phyloP scores from a whole-genome alignment of 2,113 vertebrate genomes.

The Pholis gunnellus region DNA sequence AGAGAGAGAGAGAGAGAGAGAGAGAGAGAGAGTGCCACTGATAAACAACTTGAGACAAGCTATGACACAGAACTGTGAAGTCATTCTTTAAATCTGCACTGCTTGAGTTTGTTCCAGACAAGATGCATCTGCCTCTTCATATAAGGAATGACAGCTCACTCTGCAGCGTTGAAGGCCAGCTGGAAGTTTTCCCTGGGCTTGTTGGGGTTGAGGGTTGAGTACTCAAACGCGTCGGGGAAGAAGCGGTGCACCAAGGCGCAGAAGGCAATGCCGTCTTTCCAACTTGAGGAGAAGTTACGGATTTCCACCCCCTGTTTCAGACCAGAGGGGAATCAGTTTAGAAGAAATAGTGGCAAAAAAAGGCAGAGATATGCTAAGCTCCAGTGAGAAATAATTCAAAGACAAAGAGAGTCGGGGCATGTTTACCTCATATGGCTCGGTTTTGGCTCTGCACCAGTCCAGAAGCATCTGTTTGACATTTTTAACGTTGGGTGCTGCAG shows the following conservation, averaged over 20 bases:
- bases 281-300: constrained; percentile 98
- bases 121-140: constrained; percentile 23
- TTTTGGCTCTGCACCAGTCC: constrained; percentile 98
- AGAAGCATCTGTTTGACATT: constrained; percentile 99
- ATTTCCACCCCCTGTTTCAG: constrained; percentile 90
- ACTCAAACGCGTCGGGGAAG: constrained; percentile 96
- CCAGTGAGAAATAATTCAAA: constrained; percentile 37
- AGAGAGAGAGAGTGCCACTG: constrained; percentile 19
- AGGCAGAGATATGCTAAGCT: constrained; percentile 47
- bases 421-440: constrained; percentile 94
- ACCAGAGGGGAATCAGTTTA: background rate
- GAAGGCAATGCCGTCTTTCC: constrained; percentile 98
- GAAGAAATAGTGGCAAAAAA: background rate
- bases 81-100: constrained; percentile 15
- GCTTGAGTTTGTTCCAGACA: background rate
- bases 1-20: constrained; percentile 27
- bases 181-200: constrained; percentile 95
- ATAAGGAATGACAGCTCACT: constrained; percentile 85
- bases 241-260: constrained; percentile 97
- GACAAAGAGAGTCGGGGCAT: constrained; percentile 20
- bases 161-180: constrained; percentile 94
- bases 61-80: constrained; percentile 22
- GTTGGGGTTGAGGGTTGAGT: constrained; percentile 91
- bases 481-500: constrained; percentile 90
- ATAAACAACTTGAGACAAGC: constrained; percentile 24